Percentiles rank a stretch among this genome's conserved stretches.
Conservation (phyloP, 2,113 vertebrate genomes). For the Mesembrinibis cayennensis region DNA sequence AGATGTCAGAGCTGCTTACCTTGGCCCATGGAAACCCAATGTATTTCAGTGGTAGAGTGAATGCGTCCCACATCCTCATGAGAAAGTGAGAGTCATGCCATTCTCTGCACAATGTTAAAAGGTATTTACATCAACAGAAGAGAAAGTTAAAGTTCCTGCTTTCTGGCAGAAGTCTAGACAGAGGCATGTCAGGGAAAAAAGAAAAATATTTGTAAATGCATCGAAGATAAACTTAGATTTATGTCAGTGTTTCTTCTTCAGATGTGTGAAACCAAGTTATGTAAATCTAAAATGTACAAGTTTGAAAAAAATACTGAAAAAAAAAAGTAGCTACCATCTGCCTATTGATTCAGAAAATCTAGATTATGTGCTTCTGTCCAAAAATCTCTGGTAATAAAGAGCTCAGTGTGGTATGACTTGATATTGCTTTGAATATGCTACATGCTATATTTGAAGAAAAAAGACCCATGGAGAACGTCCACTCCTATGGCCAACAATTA, state of each 20-base stretch:
- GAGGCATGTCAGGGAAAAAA: background rate
- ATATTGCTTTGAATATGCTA: conserved; percentile 6
- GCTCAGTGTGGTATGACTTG: conserved; percentile 55
- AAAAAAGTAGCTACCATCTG: conserved; percentile 36
- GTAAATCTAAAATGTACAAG: conserved; percentile 54
- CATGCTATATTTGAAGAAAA: background rate
- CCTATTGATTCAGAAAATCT: conserved; percentile 58
- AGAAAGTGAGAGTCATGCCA: background rate
- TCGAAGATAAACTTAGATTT: conserved; percentile 49
- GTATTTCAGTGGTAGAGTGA: background rate
- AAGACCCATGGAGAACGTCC: background rate
- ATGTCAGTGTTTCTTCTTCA: conserved; percentile 48
- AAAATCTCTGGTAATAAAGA: conserved; percentile 64
- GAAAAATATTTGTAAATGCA: conserved; percentile 51
- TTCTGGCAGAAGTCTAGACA: background rate
- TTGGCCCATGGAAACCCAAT: background rate
- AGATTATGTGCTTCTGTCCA: conserved; percentile 38
- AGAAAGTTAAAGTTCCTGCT: background rate
- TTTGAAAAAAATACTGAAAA: background rate
- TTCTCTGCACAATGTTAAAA: background rate
- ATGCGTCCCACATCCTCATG: background rate
- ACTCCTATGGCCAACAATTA: background rate
- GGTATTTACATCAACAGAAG: background rate
- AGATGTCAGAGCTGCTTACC: background rate
- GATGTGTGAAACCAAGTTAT: conserved; percentile 59